These are phyloP conservation scores for Poeciliopsis presidionis DNA, from an alignment of 2,797 vertebrate species.

Conservation along the genomic window DNA sequence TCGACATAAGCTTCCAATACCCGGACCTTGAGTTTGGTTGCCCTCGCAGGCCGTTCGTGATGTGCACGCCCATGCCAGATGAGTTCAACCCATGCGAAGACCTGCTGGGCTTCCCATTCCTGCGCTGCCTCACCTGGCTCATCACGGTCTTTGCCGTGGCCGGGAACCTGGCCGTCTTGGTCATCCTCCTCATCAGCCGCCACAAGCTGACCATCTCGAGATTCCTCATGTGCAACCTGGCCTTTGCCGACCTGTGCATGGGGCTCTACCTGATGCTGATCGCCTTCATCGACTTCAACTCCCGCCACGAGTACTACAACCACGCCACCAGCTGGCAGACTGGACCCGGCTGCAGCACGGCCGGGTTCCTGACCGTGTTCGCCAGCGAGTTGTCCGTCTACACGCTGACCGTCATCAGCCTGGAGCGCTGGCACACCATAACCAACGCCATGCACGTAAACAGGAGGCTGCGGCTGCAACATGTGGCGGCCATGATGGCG, in stretches of 20 bases:
- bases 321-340: constrained; percentile 92
- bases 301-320: constrained; percentile 90
- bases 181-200: constrained; percentile 84
- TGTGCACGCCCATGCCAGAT: constrained; percentile 86
- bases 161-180: constrained; percentile 86
- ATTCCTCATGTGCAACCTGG: constrained; percentile 94
- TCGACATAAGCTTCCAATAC: constrained; percentile 75
- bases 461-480: constrained; percentile 84
- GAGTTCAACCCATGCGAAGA: constrained; percentile 93
- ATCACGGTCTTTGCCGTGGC: constrained; percentile 85
- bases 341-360: constrained; percentile 83
- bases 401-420: constrained; percentile 88
- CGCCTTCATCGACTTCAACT: constrained; percentile 86
- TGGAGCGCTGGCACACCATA: constrained; percentile 94
- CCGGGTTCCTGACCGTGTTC: constrained; percentile 92
- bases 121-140: constrained; percentile 89
- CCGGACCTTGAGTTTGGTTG: constrained; percentile 80
- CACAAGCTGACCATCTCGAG: constrained; percentile 88
- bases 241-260: constrained; percentile 93
- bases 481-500: constrained; percentile 85
- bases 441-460: constrained; percentile 89
- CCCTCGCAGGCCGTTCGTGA: constrained; percentile 77
- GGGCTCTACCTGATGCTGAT: constrained; percentile 92
- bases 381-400: constrained; percentile 92
- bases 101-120: constrained; percentile 87